A percentile compares a stretch with the other conserved stretches of the same genome.
phyloP scores from a whole-genome alignment of 2,797 vertebrate genomes.

The Meriones psammophilus region DNA sequence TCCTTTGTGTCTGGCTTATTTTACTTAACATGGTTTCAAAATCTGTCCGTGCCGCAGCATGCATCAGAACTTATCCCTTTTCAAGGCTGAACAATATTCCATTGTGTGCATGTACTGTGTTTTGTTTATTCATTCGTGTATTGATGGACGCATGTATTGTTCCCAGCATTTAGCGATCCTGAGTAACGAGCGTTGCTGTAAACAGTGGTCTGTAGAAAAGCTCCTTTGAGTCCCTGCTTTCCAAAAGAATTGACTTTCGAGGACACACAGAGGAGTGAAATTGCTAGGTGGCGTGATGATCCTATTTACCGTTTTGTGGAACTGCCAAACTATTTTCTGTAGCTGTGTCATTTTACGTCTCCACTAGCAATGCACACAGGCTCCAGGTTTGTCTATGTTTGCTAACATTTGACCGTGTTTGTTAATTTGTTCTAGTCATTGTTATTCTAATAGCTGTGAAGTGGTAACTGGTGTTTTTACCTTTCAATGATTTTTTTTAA shows the following conservation, averaged over 20 bases:
- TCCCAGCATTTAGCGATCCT: background rate
- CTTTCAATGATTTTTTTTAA: background rate
- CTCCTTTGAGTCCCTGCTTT: background rate
- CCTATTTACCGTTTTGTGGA: slow-evolving; percentile 55
- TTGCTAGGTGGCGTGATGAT: background rate
- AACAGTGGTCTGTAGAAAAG: background rate
- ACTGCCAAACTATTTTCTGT: background rate
- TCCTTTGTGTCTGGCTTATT: background rate
- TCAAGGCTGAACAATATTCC: slow-evolving; percentile 2
- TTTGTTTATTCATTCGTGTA: background rate
- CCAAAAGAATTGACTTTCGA: background rate
- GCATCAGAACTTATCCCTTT: slow-evolving; percentile 7
- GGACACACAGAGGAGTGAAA: background rate
- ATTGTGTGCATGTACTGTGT: background rate
- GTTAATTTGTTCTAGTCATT: background rate
- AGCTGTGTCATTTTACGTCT: slow-evolving; percentile 42
- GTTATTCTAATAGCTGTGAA: background rate
- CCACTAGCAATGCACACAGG: background rate
- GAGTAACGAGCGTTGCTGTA: background rate
- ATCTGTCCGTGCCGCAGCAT: background rate
- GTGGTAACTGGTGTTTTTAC: background rate
- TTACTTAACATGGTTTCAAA: background rate
- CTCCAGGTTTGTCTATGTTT: slow-evolving; percentile 27
- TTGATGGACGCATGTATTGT: background rate
- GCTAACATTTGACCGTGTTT: background rate